A percentile compares a stretch with the other conserved stretches of the same genome.
phyloP scores from a whole-genome alignment of 1,140 invertebrate genomes.

The Cepaea nemoralis region DNA sequence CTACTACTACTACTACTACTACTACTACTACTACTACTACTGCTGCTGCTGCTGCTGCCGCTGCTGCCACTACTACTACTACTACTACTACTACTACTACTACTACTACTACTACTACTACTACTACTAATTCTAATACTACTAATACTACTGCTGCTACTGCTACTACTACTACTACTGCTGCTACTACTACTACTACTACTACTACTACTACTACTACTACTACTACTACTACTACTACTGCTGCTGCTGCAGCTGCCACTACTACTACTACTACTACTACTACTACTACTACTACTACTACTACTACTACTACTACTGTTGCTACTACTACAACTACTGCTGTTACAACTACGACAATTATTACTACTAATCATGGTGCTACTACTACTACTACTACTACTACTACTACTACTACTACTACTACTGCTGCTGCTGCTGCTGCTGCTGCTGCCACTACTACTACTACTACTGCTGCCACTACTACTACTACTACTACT shows the following conservation, averaged over 20 bases:
- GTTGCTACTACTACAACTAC: constrained; percentile 21
- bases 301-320: constrained; percentile 18
- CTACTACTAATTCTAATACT: too few species aligned
- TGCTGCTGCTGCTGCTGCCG: not conserved
- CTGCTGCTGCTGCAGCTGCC: not conserved
- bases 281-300: constrained; percentile 25
- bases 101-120: too few species aligned
- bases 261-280: not conserved
- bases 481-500: constrained; percentile 7
- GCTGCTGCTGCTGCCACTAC: constrained; percentile 11
- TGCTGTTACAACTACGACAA: constrained; percentile 13
- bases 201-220: constrained; percentile 27
- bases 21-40: constrained; percentile 14
- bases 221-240: constrained; percentile 3
- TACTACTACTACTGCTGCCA: too few species aligned
- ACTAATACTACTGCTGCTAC: too few species aligned
- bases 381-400: constrained; percentile 25
- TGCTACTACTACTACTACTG: constrained; percentile 11
- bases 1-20: not conserved
- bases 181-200: constrained; percentile 22
- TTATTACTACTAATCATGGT: constrained; percentile 5
- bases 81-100: constrained; percentile 25
- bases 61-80: constrained; percentile 13
- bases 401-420: constrained; percentile 29
- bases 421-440: constrained; percentile 13